Conservation (phyloP, 2,797 vertebrate species). For the Pteronotus mesoamericanus region DNA sequence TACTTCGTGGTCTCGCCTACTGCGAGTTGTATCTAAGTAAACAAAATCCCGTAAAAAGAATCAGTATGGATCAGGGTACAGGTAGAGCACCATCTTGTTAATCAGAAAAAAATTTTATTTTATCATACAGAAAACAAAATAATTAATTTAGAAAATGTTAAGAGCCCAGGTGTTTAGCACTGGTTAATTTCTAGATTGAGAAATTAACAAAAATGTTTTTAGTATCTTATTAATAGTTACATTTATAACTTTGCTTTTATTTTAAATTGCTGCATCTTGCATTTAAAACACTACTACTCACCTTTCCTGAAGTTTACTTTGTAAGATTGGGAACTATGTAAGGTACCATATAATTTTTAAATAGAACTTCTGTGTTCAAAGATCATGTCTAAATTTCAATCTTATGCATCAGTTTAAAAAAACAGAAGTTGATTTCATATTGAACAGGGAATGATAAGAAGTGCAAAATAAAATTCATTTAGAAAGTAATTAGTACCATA, state of each 20-base stretch:
- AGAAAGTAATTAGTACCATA: conserved; percentile 1
- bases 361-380: conserved; percentile 25
- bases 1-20: conserved; percentile 90
- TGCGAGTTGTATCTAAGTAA: conserved; percentile 92
- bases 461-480: neutral
- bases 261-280: conserved; percentile 24
- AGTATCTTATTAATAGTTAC: neutral
- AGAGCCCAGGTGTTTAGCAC: neutral
- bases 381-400: conserved; percentile 32
- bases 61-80: neutral
- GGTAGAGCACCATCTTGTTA: neutral
- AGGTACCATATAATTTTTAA: conserved; percentile 18
- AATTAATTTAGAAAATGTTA: conserved; percentile 25
- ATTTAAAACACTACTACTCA: conserved; percentile 6
- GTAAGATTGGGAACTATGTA: neutral
- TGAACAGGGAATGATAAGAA: neutral
- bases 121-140: conserved; percentile 31
- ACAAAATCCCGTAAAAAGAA: conserved; percentile 42
- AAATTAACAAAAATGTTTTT: conserved; percentile 17
- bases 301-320: neutral
- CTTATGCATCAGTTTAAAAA: conserved; percentile 19
- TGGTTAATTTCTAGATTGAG: conserved; percentile 32
- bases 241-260: neutral
- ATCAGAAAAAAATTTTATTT: conserved; percentile 24
- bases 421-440: conserved; percentile 11